phyloP scores from a whole-genome alignment of 2,888 invertebrate species.

The Priocnemis perturbator region DNA sequence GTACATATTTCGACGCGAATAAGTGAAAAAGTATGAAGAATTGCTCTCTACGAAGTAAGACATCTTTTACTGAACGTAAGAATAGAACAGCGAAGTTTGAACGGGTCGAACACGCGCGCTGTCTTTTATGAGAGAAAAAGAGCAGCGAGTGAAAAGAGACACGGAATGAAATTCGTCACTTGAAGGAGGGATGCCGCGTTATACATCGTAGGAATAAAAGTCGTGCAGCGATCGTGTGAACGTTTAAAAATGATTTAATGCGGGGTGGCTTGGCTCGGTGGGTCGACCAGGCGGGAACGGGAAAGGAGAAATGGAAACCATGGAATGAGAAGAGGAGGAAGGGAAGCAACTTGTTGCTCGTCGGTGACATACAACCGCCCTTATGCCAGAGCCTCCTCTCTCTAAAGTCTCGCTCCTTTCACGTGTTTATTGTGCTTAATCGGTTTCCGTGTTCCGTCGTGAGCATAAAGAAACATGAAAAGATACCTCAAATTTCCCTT shows the following conservation, averaged over 20 bases:
- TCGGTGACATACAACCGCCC: slow-evolving; percentile 67
- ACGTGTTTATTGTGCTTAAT: slow-evolving; percentile 53
- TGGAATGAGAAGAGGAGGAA: slow-evolving; percentile 37
- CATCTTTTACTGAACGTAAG: too few relatives aligned
- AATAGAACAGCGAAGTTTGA: too few relatives aligned
- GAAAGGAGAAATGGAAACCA: slow-evolving; percentile 20
- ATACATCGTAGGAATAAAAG: slow-evolving; percentile 60
- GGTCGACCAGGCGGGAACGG: slow-evolving; percentile 22
- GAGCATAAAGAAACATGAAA: too few relatives aligned
- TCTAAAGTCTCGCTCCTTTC: slow-evolving; percentile 41
- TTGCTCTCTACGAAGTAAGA: too few relatives aligned
- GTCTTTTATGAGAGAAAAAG: too few relatives aligned
- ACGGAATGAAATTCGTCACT: slow-evolving; percentile 24
- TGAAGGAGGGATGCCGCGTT: slow-evolving; percentile 38
- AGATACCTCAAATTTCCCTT: background rate
- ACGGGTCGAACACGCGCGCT: too few relatives aligned
- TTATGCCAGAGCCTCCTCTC: slow-evolving; percentile 54
- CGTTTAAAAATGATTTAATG: slow-evolving; percentile 69
- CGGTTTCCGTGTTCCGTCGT: slow-evolving; percentile 41
- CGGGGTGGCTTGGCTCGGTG: slow-evolving; percentile 47
- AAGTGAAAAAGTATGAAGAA: too few relatives aligned
- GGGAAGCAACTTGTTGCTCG: slow-evolving; percentile 72
- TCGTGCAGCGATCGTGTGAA: slow-evolving; percentile 57
- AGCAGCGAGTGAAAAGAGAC: too few relatives aligned
- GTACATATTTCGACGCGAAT: too few relatives aligned